Base-by-base conservation (phyloP, 2,797 vertebrate species). In the Hipposideros larvatus region DNA sequence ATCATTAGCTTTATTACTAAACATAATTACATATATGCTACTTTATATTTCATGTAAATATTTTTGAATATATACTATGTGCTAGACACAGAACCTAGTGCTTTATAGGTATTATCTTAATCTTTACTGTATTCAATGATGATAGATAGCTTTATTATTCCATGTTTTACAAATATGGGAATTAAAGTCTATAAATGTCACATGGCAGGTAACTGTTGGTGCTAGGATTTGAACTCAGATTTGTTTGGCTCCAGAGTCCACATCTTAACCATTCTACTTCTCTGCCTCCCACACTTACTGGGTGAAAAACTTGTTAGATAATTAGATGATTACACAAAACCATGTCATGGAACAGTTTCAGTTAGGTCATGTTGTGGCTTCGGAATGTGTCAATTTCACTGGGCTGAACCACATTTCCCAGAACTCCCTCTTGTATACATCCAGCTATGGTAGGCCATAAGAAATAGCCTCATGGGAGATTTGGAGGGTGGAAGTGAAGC, bases 21-120 rank as follows among this genome's bases (percentile, higher is more conserved):
- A 26, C 91, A 51, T 37, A 43, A 59, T 92, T 66, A n/a, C 78
- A 18, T 57, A 43, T 87, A 41, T 34, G 16, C 66, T 86, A 46
- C 7, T 94, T 95, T 82, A 80, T 65, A 82, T 70, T 77, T 46
- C 31, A 51, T 78, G 8, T 73, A 77, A 66, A 57, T 87, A 89
- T 66, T 79, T 65, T 8, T 73, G 41, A 46, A 22, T 86, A 74
- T 80, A 55, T 74, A 59, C 14, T 70, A 43, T 16, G 24, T n/a
- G n/a, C 21, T 22, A 82, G 41, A 43, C 1, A 11, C 68, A 68
- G 57, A 82, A 61, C 18, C 16, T 65, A 31, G 16, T 86, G 21
- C 18, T 93, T 92, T 88, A n/a, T 1, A 87, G n/a, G 11, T 37
- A 31, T 59, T 91, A 51, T 82, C 10, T 84, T 75, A 59, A 48